phyloP scores from a whole-genome alignment of 1,140 invertebrate species.

The Papilio helenus region DNA sequence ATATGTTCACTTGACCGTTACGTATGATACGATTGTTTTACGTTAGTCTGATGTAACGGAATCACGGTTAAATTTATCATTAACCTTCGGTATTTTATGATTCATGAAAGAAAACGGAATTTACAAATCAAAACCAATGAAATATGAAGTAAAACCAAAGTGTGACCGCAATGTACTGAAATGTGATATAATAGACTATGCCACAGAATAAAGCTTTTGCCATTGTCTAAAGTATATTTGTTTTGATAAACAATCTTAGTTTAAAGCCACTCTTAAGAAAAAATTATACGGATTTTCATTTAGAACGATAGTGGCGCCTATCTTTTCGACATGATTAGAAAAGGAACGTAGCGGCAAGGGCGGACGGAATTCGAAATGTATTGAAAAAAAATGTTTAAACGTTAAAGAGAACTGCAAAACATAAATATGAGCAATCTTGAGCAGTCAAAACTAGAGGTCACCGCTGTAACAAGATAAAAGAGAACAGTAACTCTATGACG shows the following conservation, averaged over 20 bases:
- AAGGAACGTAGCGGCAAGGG: no score
- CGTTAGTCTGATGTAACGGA: neutral
- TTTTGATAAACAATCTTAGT: no score
- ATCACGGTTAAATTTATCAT: neutral
- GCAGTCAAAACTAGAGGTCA: neutral
- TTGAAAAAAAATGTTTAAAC: neutral
- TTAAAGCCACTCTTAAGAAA: no score
- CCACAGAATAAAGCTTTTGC: no score
- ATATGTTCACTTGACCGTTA: neutral
- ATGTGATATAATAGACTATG: no score
- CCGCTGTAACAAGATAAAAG: neutral
- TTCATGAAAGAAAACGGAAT: neutral
- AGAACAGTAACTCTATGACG: conserved; percentile 3
- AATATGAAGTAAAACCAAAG: neutral
- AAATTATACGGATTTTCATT: no score
- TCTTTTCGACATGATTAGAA: no score
- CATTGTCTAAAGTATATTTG: no score
- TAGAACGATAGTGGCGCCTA: no score
- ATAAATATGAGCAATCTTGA: neutral
- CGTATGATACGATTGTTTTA: neutral
- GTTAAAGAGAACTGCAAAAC: neutral
- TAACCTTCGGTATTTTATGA: neutral
- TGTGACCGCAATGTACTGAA: no score
- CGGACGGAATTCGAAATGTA: no score
- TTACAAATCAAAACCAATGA: neutral